phyloP scores from a whole-genome alignment of 2,888 invertebrate species.

The Rosalia funebris region DNA sequence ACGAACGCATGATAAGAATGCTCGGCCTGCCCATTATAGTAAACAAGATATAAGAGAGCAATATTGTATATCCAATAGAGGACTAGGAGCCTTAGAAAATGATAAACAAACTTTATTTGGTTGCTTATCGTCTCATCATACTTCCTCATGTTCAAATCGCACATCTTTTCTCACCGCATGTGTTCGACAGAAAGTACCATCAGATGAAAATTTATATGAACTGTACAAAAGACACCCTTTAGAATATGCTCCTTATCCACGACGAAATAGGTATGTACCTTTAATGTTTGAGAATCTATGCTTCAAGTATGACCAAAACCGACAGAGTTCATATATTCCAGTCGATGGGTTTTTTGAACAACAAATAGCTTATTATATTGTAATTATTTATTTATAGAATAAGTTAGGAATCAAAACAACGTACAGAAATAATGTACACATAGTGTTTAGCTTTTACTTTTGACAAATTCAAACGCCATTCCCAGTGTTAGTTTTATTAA shows the following conservation, averaged over 20 bases:
- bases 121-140: conserved; percentile 81
- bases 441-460: too few relatives aligned
- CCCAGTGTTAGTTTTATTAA: too few relatives aligned
- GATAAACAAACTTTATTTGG: conserved; percentile 78
- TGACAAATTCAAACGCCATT: too few relatives aligned
- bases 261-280: conserved; percentile 71
- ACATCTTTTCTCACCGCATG: conserved; percentile 82
- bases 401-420: too few relatives aligned
- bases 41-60: conserved; percentile 92
- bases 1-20: conserved; percentile 67
- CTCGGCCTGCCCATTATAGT: conserved; percentile 81
- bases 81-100: conserved; percentile 82
- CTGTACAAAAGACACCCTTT: conserved; percentile 65
- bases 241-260: conserved; percentile 84
- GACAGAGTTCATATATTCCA: too few relatives aligned
- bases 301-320: too few relatives aligned
- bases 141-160: conserved; percentile 73
- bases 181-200: conserved; percentile 85
- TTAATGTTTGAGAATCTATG: too few relatives aligned
- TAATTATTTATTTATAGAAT: too few relatives aligned
- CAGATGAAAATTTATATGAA: conserved; percentile 85
- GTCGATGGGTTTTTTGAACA: too few relatives aligned
- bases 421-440: too few relatives aligned
- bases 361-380: too few relatives aligned
- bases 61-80: conserved; percentile 92